These are phyloP conservation scores for Streptopelia turtur DNA, from an alignment of 2,797 vertebrate species.

Conservation along the genomic window DNA sequence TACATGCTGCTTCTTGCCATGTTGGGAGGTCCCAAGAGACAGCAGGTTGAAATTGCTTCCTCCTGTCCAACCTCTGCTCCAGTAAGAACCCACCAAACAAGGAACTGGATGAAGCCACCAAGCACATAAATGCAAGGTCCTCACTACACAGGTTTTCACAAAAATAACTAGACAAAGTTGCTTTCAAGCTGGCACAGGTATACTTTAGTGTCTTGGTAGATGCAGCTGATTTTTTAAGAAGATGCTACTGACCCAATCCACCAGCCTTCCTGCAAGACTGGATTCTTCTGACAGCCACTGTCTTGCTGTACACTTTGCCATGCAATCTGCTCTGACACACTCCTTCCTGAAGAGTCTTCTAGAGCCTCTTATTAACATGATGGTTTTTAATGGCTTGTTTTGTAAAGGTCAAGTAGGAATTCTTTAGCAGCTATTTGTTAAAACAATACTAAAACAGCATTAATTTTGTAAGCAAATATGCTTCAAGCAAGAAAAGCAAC, in stretches of 20 bases:
- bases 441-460: background rate
- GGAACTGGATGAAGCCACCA: background rate
- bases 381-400: background rate
- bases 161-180: conserved; percentile 14
- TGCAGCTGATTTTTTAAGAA: background rate
- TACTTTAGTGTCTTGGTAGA: background rate
- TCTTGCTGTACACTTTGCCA: background rate
- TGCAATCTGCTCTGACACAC: background rate
- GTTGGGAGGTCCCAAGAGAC: conserved; percentile 10
- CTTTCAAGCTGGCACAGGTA: background rate
- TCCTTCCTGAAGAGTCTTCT: background rate
- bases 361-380: background rate
- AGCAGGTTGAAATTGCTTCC: conserved; percentile 1
- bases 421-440: background rate
- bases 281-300: background rate
- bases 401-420: conserved; percentile 8
- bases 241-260: background rate
- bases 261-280: background rate
- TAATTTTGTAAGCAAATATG: background rate
- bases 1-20: background rate
- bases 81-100: background rate
- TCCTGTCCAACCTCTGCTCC: background rate
- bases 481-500: background rate
- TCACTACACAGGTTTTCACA: background rate
- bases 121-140: background rate